Percentiles rank a stretch among this genome's conserved stretches.
Conservation (phyloP, 2,113 vertebrate species). For the Gavia stellata region DNA sequence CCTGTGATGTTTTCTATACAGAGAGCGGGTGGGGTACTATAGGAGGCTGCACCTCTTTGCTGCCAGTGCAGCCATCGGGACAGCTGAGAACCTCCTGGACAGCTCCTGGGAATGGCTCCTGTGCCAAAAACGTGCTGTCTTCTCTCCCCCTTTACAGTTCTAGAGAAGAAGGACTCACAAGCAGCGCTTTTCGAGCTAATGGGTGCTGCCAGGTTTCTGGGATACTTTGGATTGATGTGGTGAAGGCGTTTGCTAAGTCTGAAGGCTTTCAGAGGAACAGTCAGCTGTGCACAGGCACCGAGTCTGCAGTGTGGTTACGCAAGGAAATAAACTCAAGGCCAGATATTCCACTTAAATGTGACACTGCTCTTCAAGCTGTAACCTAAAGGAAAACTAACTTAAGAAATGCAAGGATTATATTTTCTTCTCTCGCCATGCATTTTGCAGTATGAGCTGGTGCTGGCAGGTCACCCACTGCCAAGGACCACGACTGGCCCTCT, state of each 20-base stretch:
- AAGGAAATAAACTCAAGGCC: not conserved
- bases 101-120: not conserved
- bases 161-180: not conserved
- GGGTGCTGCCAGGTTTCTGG: not conserved
- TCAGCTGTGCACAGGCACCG: accelerated
- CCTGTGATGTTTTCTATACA: not conserved
- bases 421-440: not conserved
- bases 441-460: not conserved
- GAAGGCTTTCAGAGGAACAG: not conserved
- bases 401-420: not conserved
- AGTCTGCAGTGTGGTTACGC: not conserved
- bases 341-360: not conserved
- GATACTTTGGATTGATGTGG: not conserved
- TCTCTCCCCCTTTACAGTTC: not conserved
- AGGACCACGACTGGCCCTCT: not conserved
- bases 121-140: not conserved
- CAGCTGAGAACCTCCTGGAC: not conserved
- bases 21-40: not conserved
- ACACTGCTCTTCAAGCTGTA: not conserved
- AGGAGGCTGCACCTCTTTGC: accelerated
- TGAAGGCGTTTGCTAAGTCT: not conserved
- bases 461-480: not conserved
- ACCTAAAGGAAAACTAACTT: not conserved
- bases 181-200: not conserved
- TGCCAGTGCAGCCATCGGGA: not conserved